A percentile compares a stretch with the other conserved stretches of the same genome.
These are phyloP conservation scores for Phocides pigmalion DNA, from an alignment of 1,140 invertebrate species.

Conservation along the genomic window DNA sequence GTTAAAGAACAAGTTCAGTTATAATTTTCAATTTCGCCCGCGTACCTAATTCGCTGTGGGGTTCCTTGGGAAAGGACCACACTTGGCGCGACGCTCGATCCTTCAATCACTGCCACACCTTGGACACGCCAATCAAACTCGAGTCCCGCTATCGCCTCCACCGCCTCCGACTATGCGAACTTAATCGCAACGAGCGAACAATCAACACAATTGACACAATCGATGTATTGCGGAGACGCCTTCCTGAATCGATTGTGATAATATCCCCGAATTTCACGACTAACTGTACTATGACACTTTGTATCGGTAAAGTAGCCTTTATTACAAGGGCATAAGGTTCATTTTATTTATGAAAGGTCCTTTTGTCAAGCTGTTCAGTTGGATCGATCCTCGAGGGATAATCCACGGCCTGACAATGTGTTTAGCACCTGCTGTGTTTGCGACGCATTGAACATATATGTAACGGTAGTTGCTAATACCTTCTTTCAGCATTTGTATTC, in stretches of 20 bases:
- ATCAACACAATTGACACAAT: constrained; percentile 57
- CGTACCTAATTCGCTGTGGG: not conserved
- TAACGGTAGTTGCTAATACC: constrained; percentile 38
- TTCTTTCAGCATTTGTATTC: constrained; percentile 15
- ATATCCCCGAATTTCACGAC: constrained; percentile 26
- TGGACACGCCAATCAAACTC: constrained; percentile 49
- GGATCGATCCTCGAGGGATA: constrained; percentile 23
- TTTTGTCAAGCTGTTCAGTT: constrained; percentile 23
- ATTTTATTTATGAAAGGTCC: constrained; percentile 25
- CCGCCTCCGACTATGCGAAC: constrained; percentile 36
- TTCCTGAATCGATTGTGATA: constrained; percentile 36
- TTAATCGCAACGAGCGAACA: constrained; percentile 43
- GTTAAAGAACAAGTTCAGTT: no score
- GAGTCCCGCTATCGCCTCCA: constrained; percentile 29
- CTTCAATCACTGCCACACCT: constrained; percentile 32
- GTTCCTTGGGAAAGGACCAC: constrained; percentile 36
- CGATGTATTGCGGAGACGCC: constrained; percentile 44
- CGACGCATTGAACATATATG: constrained; percentile 22
- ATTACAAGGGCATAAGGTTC: not conserved
- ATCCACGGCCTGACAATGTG: constrained; percentile 39
- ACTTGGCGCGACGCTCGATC: constrained; percentile 35
- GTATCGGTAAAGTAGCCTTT: not conserved
- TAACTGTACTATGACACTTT: constrained; percentile 43
- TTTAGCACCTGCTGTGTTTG: constrained; percentile 42
- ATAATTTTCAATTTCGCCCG: no score